Base-by-base conservation (phyloP, 1,140 invertebrate genomes). In the Musca vetustissima region DNA sequence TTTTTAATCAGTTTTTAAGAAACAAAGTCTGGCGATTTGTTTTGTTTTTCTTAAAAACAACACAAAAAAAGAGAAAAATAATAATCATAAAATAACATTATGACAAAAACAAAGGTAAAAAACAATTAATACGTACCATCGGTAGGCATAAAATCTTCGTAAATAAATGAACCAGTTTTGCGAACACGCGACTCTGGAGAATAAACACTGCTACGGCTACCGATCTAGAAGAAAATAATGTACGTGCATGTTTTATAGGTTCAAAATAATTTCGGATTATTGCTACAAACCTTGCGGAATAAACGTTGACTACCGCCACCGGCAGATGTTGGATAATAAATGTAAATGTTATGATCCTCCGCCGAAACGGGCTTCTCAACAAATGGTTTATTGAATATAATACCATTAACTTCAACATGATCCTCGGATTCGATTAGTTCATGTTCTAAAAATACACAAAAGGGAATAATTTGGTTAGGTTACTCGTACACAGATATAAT, bases 121-220 rank as follows among this genome's bases (percentile, higher is more conserved):
- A 61, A 43, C 57, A 61, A 43, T 61, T 43, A 24, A 61, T 67
- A 80, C 85, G 84, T 90, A 83, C 98, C 98, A 88, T 99, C 98
- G 22, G 98, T 99, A 1, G 98, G 97, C 97, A 99, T 99, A 83
- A 99, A 99, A 85, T 99, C 98, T 89, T 99, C 98, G 83, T 99
- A 99, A 79, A 99, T 99, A 84, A 96, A 99, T 11, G 96, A 98
- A 17, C 98, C 98, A 19, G 94, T 95, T 84, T 96, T 98, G 28
- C 98, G 87, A 15, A 99, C 95, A 73, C 95, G 88, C 55, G 95
- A 98, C 83, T 98, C 96, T 11, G 95, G 93, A 1, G 96, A 98
- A 83, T 99, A 99, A 49, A 99, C 96, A 83, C 96, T 98, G 82
- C 96, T 98, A 61, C 98, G 88, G 83, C 96, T 98, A 64, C 97